Percentiles rank a stretch among this genome's conserved stretches.
phyloP scores from a whole-genome alignment of 2,113 vertebrate species.

The Ceuthmochares aereus region DNA sequence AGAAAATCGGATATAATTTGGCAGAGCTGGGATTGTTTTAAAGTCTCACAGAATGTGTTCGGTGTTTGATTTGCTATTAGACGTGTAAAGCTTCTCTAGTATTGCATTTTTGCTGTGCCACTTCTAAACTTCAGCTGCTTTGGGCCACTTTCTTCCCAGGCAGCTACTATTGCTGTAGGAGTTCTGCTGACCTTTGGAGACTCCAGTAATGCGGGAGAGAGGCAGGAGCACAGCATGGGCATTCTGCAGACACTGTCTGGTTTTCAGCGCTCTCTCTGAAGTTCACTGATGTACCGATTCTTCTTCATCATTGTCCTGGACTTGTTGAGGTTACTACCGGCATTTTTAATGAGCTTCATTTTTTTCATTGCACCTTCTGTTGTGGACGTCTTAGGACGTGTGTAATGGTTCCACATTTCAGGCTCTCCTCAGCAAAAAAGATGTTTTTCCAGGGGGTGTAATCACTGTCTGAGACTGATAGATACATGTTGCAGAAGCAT shows the following conservation, averaged over 20 bases:
- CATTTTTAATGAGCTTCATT: slow-evolving; percentile 50
- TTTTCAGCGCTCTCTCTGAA: not conserved
- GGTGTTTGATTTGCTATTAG: not conserved
- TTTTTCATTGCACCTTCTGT: slow-evolving; percentile 37
- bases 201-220: not conserved
- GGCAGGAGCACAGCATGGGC: not conserved
- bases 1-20: not conserved
- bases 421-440: slow-evolving; percentile 19
- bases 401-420: slow-evolving; percentile 31
- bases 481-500: slow-evolving; percentile 6
- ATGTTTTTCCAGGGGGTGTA: slow-evolving; percentile 49
- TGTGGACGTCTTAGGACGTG: not conserved
- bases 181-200: not conserved
- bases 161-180: not conserved
- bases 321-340: slow-evolving; percentile 12
- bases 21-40: not conserved
- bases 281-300: not conserved
- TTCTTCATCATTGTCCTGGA: slow-evolving; percentile 4
- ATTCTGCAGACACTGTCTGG: not conserved
- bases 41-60: not conserved
- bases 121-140: not conserved
- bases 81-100: not conserved
- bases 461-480: slow-evolving; percentile 46
- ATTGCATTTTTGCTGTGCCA: not conserved
- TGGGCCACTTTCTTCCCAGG: not conserved